Base-by-base conservation (phyloP, 2,797 vertebrate genomes). In the Ptychobarbus kaznakovi region DNA sequence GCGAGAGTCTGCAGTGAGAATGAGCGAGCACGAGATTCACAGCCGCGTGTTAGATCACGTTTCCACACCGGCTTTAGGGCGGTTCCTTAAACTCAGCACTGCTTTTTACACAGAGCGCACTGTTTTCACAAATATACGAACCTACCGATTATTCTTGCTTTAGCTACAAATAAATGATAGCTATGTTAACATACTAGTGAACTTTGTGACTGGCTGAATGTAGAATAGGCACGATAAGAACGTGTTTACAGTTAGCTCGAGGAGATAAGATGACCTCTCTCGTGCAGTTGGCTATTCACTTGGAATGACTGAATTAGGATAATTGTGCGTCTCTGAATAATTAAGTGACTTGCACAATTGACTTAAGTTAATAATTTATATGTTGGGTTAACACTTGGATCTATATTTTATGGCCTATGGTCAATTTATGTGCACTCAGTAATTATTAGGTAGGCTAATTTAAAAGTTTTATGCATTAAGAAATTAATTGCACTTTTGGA, bases 1-100 rank as follows among this genome's bases (percentile, higher is more conserved):
- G 78, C 84, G 85, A 83, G 74, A 66, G 86, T 87, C 89, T 90
- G 91, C 90, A 90, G 90, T 86, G 88, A 70, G 90, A 86, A 49
- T 85, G 88, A 66, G 89, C 77, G 16, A 61, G 32, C 56, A 73
- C 9, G 58, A 56, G 78, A 82, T 42, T 83, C 32, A 44, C 32
- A 51, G 68, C 61, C 81, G 83, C 81, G 73, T 85, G 79, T 56
- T 63, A 80, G 86, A 73, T 87, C 88, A 88, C 88, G 85, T 87
- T 88, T 83, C 79, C 68, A 38, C 77, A 38, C 58, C 78, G 86
- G 80, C 88, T 87, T 80, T 85, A 89, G 91, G 91, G 91, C 90
- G 90, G 91, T 78, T 91, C 91, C 91, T 87, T 78, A 46, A 56
- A 18, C 49, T 86, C 85, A 15, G 58, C 80, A 28, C 63, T 20